These are phyloP conservation scores for Rhynchotus rufescens DNA, from an alignment of 2,797 vertebrate genomes.

Conservation along the genomic window DNA sequence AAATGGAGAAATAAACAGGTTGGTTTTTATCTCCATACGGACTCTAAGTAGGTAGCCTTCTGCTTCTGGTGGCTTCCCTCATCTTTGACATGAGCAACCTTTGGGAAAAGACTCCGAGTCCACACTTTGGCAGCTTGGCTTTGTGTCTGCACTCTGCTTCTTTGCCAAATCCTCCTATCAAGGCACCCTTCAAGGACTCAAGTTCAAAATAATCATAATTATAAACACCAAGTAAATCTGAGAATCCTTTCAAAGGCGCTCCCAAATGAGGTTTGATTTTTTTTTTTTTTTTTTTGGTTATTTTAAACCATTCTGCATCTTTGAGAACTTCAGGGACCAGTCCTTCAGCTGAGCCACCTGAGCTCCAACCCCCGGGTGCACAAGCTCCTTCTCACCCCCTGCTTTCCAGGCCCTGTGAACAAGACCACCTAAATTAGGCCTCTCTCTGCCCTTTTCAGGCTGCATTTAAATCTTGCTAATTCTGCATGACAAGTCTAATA, in stretches of 20 bases:
- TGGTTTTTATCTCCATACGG: not conserved
- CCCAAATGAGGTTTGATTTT: not conserved
- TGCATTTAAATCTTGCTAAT: not conserved
- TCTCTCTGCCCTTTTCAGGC: not conserved
- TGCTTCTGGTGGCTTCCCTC: constrained; percentile 11
- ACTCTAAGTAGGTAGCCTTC: not conserved
- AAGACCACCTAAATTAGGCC: not conserved
- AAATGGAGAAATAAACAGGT: not conserved
- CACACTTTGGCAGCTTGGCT: rapidly evolving
- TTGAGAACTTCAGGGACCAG: not conserved
- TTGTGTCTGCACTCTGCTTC: not conserved
- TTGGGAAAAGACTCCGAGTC: not conserved
- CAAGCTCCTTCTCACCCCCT: not conserved
- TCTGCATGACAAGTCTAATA: not conserved
- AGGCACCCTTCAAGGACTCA: constrained; percentile 21
- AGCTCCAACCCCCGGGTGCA: not conserved
- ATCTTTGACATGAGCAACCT: constrained; percentile 9
- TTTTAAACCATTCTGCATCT: not conserved
- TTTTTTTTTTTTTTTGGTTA: not conserved
- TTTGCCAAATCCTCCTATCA: not conserved
- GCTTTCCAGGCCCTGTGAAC: not conserved
- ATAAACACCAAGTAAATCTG: constrained; percentile 8
- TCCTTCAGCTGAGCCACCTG: not conserved
- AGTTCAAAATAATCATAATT: not conserved
- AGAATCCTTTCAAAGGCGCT: not conserved